These are phyloP conservation scores for Poecile atricapillus DNA, from an alignment of 2,113 vertebrate species.

Conservation along the genomic window DNA sequence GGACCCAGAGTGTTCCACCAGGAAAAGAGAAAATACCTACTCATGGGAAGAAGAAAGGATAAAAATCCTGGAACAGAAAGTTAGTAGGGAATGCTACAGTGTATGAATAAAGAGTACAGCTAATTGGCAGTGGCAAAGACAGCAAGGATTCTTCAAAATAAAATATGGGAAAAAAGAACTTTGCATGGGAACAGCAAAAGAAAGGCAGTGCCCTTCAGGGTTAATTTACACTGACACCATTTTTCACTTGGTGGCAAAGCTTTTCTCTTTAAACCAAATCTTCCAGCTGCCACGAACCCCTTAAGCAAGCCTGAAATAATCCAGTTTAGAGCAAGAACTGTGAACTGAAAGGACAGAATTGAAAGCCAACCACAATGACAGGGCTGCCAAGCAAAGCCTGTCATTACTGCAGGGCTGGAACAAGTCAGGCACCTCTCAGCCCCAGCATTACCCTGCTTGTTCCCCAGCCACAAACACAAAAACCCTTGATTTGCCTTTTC, in stretches of 20 bases:
- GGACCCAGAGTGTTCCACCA: not conserved
- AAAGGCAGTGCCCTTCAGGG: not conserved
- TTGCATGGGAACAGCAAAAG: not conserved
- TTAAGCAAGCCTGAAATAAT: not conserved
- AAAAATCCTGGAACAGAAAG: not conserved
- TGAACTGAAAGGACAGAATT: not conserved
- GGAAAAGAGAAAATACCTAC: not conserved
- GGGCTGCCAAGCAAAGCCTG: not conserved
- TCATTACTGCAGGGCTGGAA: slow-evolving; percentile 32
- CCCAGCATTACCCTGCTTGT: not conserved
- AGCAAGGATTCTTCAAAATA: not conserved
- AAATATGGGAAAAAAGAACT: not conserved
- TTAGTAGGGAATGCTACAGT: not conserved
- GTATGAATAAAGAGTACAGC: not conserved
- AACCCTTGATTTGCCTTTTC: not conserved
- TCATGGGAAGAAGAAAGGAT: not conserved
- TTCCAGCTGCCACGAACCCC: not conserved
- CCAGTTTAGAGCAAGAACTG: not conserved
- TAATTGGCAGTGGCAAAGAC: not conserved
- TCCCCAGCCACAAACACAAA: not conserved
- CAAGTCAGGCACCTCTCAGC: not conserved
- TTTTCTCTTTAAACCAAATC: not conserved
- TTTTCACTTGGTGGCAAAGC: not conserved
- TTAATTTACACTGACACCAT: not conserved
- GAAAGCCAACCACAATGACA: not conserved